These are phyloP conservation scores for Argyresthia albistria DNA, from an alignment of 2,888 invertebrate genomes.

Conservation along the genomic window DNA sequence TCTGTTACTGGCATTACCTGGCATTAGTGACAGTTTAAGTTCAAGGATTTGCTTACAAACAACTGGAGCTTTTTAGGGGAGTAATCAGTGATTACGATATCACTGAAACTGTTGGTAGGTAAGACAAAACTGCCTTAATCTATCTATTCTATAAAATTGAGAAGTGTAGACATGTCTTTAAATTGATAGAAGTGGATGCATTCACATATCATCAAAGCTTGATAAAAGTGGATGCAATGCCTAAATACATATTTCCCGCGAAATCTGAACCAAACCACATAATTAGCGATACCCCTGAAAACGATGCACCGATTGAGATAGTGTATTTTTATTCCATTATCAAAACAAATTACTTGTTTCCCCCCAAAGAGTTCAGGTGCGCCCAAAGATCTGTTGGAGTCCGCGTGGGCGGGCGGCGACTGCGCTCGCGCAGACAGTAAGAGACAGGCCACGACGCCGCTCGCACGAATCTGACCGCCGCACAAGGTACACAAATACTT, in stretches of 20 bases:
- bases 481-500: constrained; percentile 52
- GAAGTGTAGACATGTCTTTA: too few relatives aligned
- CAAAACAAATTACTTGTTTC: not conserved
- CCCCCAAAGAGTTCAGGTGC: constrained; percentile 34
- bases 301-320: not conserved
- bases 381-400: not conserved
- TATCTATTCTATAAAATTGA: too few relatives aligned
- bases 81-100: too few relatives aligned
- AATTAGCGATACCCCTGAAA: too few relatives aligned
- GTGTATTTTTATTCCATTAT: not conserved
- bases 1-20: not conserved
- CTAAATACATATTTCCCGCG: too few relatives aligned
- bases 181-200: too few relatives aligned
- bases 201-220: too few relatives aligned
- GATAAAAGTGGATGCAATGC: too few relatives aligned
- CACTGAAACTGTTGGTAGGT: too few relatives aligned
- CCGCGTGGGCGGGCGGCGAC: too few relatives aligned
- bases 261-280: too few relatives aligned
- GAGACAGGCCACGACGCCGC: constrained; percentile 62
- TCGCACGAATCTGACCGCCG: constrained; percentile 67
- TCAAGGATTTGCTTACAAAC: not conserved
- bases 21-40: not conserved
- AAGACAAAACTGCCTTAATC: too few relatives aligned
- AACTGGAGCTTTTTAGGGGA: not conserved
- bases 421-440: constrained; percentile 41